These are phyloP conservation scores for Pipa parva DNA, from an alignment of 2,113 vertebrate genomes.

Conservation along the genomic window DNA sequence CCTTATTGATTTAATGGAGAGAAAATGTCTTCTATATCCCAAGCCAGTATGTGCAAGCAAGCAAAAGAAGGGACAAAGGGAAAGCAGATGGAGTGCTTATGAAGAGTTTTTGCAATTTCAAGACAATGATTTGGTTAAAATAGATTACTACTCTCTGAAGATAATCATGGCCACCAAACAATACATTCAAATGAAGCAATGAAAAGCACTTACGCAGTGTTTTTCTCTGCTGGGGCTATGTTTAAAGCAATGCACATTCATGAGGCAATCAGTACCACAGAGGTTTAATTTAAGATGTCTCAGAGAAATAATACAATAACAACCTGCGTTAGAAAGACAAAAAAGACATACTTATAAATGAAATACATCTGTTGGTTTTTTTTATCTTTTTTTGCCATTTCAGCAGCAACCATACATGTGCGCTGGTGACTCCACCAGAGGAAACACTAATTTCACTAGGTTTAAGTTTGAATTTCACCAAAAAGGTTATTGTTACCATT, in stretches of 20 bases:
- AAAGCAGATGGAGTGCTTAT: neutral
- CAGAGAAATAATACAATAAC: too few relatives aligned
- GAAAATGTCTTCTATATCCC: neutral
- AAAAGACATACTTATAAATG: too few relatives aligned
- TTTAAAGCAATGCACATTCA: neutral
- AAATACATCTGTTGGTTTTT: too few relatives aligned
- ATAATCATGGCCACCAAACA: neutral
- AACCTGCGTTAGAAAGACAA: too few relatives aligned
- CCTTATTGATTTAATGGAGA: neutral
- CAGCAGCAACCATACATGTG: too few relatives aligned
- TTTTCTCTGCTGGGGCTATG: neutral
- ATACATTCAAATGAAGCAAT: neutral
- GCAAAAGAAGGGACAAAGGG: neutral
- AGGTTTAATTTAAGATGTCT: too few relatives aligned
- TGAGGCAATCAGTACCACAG: too few relatives aligned
- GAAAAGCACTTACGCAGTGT: neutral
- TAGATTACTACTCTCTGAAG: neutral
- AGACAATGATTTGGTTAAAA: neutral
- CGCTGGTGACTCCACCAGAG: too few relatives aligned
- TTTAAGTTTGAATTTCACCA: too few relatives aligned
- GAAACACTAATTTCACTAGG: too few relatives aligned
- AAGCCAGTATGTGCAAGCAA: neutral
- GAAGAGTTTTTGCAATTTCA: neutral
- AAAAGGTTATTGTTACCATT: too few relatives aligned
- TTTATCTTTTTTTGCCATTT: too few relatives aligned